Evolutionary conservation across 2,888 invertebrate genomes (phyloP).

Genomic region (Homarus gammarus): DNA sequence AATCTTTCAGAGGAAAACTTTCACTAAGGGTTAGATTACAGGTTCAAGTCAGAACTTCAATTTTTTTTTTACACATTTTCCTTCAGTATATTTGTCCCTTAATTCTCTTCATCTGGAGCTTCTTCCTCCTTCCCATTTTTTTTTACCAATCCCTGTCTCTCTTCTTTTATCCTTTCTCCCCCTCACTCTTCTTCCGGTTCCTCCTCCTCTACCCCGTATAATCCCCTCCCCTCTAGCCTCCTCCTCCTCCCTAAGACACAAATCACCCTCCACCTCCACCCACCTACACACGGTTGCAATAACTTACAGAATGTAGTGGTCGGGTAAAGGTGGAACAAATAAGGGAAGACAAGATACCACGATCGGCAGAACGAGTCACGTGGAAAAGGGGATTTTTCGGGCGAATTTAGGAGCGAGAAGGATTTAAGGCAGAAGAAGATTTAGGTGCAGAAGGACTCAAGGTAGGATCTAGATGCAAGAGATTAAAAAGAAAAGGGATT

Average conservation of each 20-base stretch:
- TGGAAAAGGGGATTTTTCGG: constrained; percentile 20
- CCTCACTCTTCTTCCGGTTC: background rate
- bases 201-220: background rate
- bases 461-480: constrained; percentile 44
- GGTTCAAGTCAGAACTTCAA: too few species aligned
- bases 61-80: background rate
- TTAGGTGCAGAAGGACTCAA: constrained; percentile 31
- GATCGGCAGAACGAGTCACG: constrained; percentile 14
- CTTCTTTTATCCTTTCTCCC: background rate
- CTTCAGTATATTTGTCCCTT: background rate
- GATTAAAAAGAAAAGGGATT: constrained; percentile 18
- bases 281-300: background rate
- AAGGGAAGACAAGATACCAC: background rate
- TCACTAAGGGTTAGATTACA: too few species aligned
- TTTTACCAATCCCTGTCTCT: background rate
- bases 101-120: background rate
- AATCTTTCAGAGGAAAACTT: background rate
- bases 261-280: background rate
- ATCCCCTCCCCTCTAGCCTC: background rate
- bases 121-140: background rate
- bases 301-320: background rate
- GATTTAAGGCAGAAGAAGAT: constrained; percentile 38
- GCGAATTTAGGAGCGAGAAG: constrained; percentile 20
- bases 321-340: background rate
- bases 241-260: background rate